Evolutionary conservation across 2,797 vertebrate genomes (phyloP).

Genomic region (Potorous gilbertii): DNA sequence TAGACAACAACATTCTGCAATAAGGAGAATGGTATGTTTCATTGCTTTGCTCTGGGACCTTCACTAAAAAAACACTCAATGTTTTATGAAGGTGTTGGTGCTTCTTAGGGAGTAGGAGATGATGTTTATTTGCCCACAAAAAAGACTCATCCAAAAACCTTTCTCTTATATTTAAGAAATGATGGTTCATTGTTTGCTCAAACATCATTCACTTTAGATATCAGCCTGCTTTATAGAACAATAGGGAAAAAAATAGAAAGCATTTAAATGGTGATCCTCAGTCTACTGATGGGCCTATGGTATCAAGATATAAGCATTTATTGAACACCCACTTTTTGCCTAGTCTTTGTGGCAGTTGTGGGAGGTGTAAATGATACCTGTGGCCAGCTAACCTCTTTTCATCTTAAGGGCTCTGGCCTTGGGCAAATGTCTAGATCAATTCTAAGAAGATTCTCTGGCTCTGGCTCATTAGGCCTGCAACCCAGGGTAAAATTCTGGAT

Average conservation of each 20-base stretch:
- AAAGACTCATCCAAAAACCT: slow-evolving; percentile 8
- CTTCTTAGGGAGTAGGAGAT: neutral
- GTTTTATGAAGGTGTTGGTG: neutral
- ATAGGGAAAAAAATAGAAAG: slow-evolving; percentile 10
- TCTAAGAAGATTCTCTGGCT: neutral
- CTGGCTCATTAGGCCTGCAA: neutral
- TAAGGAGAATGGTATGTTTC: neutral
- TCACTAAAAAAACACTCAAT: neutral
- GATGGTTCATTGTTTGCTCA: neutral
- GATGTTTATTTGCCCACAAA: neutral
- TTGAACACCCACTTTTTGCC: neutral
- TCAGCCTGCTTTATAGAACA: neutral
- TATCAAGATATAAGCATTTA: neutral
- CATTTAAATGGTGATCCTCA: neutral
- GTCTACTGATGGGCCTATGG: neutral
- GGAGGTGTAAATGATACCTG: neutral
- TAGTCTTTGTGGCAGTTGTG: neutral
- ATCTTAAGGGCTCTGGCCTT: neutral
- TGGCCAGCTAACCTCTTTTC: neutral
- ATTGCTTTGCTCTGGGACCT: neutral
- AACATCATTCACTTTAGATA: neutral
- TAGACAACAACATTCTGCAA: neutral
- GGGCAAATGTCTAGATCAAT: neutral
- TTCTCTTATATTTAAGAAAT: neutral
- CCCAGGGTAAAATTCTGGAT: neutral